Conservation (phyloP, 2,797 vertebrate genomes). For the Pagetopsis macropterus region DNA sequence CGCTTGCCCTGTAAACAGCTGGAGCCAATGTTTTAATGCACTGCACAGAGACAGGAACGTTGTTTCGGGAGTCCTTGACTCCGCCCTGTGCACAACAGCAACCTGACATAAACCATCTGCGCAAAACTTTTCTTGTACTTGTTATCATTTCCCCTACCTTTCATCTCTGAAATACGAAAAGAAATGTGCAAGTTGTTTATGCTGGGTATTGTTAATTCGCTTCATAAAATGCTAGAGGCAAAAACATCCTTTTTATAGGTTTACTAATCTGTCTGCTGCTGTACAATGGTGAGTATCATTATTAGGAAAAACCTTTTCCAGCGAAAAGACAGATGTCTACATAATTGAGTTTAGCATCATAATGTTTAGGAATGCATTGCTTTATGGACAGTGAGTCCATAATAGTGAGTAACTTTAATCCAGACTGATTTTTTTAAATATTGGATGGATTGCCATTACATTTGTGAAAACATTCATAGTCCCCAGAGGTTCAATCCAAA, state of each 20-base stretch:
- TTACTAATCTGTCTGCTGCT: not conserved
- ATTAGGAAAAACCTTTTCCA: not conserved
- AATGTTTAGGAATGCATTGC: not conserved
- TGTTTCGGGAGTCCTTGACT: conserved; percentile 23
- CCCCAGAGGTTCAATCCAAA: not conserved
- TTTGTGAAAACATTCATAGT: not conserved
- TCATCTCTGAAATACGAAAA: not conserved
- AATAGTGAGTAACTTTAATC: not conserved
- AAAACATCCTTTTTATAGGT: conserved; percentile 16
- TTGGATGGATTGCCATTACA: not conserved
- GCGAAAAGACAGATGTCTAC: not conserved
- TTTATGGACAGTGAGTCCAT: not conserved
- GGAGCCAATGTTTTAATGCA: conserved; percentile 53
- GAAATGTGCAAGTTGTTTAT: not conserved
- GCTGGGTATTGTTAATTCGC: not conserved
- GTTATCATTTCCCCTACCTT: conserved; percentile 1
- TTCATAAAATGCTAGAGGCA: not conserved
- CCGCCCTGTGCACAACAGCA: not conserved
- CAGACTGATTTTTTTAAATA: not conserved
- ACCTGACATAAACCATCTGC: conserved; percentile 55
- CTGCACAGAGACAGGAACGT: conserved; percentile 25
- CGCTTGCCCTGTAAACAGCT: conserved; percentile 55
- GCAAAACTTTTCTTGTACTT: conserved; percentile 14
- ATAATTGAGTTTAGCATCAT: not conserved
- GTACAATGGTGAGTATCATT: not conserved